Evolutionary conservation across 2,797 vertebrate genomes (phyloP).

Genomic region (Myotis planiceps): DNA sequence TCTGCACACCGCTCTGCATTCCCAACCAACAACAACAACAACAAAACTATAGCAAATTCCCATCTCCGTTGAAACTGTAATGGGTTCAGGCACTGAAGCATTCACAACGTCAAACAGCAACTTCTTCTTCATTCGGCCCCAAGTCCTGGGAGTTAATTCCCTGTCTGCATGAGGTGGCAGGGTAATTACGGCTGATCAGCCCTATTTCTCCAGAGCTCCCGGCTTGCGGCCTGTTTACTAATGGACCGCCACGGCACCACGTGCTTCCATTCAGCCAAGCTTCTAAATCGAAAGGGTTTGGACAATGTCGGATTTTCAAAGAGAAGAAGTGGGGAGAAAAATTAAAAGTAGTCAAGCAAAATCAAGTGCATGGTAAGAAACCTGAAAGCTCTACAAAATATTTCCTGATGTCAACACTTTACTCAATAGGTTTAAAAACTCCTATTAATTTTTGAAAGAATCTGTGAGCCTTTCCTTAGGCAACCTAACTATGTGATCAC

Average conservation of each 20-base stretch:
- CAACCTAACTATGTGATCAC: slow-evolving; percentile 53
- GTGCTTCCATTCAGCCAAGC: slow-evolving; percentile 80
- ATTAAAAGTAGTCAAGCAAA: slow-evolving; percentile 86
- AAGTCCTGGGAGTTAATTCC: slow-evolving; percentile 88
- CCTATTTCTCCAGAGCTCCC: slow-evolving; percentile 83
- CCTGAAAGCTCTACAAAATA: slow-evolving; percentile 81
- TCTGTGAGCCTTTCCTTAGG: slow-evolving; percentile 72
- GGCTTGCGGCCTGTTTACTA: slow-evolving; percentile 80
- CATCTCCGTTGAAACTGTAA: slow-evolving; percentile 84
- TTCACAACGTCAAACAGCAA: slow-evolving; percentile 85
- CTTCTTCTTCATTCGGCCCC: slow-evolving; percentile 84
- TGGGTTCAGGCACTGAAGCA: slow-evolving; percentile 86
- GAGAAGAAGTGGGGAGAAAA: slow-evolving; percentile 78
- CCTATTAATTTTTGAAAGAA: slow-evolving; percentile 74
- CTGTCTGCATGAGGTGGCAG: slow-evolving; percentile 87
- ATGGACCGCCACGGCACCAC: slow-evolving; percentile 76
- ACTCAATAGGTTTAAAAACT: slow-evolving; percentile 80
- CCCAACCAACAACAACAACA: slow-evolving; percentile 22
- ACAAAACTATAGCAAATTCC: slow-evolving; percentile 77
- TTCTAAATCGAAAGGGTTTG: slow-evolving; percentile 83
- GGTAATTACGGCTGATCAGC: slow-evolving; percentile 86
- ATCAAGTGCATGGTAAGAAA: slow-evolving; percentile 81
- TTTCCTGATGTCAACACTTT: slow-evolving; percentile 84
- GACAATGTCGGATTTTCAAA: slow-evolving; percentile 86
- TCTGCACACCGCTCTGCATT: slow-evolving; percentile 71